Conservation (phyloP, 2,113 vertebrate genomes). For the Hypomesus transpacificus region DNA sequence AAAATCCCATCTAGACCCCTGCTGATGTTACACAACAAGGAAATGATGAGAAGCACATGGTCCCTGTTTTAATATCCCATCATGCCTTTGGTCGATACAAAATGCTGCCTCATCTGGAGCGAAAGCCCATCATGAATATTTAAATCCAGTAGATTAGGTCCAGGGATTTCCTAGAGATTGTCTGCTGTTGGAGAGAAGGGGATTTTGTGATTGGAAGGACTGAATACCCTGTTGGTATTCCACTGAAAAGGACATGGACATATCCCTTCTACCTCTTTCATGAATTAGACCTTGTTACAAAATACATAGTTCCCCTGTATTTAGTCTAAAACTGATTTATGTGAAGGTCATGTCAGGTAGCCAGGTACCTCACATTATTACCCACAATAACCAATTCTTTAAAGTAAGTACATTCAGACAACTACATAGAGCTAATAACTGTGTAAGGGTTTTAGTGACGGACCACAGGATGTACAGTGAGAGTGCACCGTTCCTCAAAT, state of each 20-base stretch:
- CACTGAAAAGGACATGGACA: no score
- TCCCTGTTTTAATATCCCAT: constrained; percentile 7
- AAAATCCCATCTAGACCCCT: constrained; percentile 22
- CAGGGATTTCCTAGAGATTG: neutral
- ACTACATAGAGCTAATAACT: neutral
- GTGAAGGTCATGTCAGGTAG: no score
- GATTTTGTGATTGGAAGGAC: neutral
- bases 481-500: neutral
- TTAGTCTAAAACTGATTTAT: no score
- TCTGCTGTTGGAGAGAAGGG: neutral
- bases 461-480: neutral
- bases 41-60: constrained; percentile 41
- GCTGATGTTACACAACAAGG: constrained; percentile 22
- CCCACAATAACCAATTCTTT: neutral
- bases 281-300: no score
- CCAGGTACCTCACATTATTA: no score
- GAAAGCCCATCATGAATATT: neutral
- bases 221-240: neutral
- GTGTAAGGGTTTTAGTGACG: neutral
- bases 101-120: neutral
- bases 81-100: neutral
- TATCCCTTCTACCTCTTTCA: no score
- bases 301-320: no score
- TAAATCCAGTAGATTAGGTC: neutral
- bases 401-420: neutral